Percentiles rank a stretch among this genome's conserved stretches.
These are phyloP conservation scores for Mongoloraphidia duomilia DNA, from an alignment of 2,888 invertebrate genomes.

Conservation along the genomic window DNA sequence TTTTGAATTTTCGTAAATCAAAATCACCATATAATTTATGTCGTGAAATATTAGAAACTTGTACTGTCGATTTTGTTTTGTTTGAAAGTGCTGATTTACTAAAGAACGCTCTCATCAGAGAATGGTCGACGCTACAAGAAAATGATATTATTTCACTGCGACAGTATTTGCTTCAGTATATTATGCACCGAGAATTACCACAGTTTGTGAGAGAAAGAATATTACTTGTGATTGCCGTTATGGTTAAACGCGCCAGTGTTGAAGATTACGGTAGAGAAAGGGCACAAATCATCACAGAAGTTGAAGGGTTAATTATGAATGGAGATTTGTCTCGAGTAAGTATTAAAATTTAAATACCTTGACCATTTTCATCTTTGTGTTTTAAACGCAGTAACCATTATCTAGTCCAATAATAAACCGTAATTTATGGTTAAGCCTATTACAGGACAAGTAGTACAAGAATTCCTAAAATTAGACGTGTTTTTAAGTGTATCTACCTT, in stretches of 20 bases:
- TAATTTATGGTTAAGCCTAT: too few species aligned
- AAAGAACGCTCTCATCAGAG: slow-evolving; percentile 66
- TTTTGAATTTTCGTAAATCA: slow-evolving; percentile 67
- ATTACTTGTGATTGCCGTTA: slow-evolving; percentile 67
- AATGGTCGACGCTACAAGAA: slow-evolving; percentile 63
- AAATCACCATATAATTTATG: slow-evolving; percentile 71
- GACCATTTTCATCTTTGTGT: neutral
- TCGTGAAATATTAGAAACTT: slow-evolving; percentile 60
- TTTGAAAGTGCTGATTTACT: slow-evolving; percentile 78
- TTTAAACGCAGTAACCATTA: too few species aligned
- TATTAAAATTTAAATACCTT: slow-evolving; percentile 1
- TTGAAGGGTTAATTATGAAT: slow-evolving; percentile 60
- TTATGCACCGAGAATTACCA: slow-evolving; percentile 52
- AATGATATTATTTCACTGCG: slow-evolving; percentile 54
- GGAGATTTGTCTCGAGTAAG: slow-evolving; percentile 47
- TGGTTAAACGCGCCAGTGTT: slow-evolving; percentile 70
- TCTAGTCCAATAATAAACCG: too few species aligned
- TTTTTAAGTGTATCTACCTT: too few species aligned
- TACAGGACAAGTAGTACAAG: too few species aligned
- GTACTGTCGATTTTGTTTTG: slow-evolving; percentile 60
- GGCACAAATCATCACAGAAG: slow-evolving; percentile 51
- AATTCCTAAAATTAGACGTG: too few species aligned
- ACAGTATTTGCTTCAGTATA: slow-evolving; percentile 66
- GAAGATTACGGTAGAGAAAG: slow-evolving; percentile 57
- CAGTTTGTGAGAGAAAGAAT: slow-evolving; percentile 64